Evolutionary conservation across 1,140 invertebrate genomes (phyloP), one percentile per base, ranked within the genome.

Genomic region (Meloidogyne exigua): DNA sequence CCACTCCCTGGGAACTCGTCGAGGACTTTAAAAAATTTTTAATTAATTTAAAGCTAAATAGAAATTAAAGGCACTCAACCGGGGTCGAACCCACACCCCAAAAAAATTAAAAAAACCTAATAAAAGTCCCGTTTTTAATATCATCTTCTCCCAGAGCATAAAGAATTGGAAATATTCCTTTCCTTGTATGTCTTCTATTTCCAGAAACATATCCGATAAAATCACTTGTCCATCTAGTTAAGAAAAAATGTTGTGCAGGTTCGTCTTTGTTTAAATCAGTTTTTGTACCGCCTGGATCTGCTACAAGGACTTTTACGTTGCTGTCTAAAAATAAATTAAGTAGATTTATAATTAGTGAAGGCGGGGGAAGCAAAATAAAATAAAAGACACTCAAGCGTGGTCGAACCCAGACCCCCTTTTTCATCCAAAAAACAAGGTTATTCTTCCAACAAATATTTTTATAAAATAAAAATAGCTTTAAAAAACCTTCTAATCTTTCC

Each of bases 261-360:
- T 84, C 69, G 44, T 85, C 71, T 21, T 78, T 72, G 23, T 73
- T 76, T 21, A 86, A 68, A 74, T 81, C 78, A 13, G 82, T 85
- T 26, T 79, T 81, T n/a, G 83, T 83, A 44, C 84, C 42, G 21
- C 85, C 86, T 12, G 85, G 85, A 71, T 86, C 84, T 0, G 85
- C 84, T 11, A 86, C 68, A 18, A 82, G 4, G 12, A 87, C 86
- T n/a, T 68, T 57, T 21, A 87, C 74, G 72, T 87, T 84, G 18
- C 81, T 79, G 12, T 75, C 83, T 76, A 68, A 67, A 80, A 42
- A 9, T n/a, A n/a, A 39, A 9, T 7, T 39, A 39, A 39, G 36
- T 39, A 3, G 7, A 32, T 32, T 3, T 32, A 32, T 32, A 32
- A 32, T 3, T 32, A 32, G 28, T 32, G 28, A 32, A 7, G 7